Evolutionary conservation across 1,140 invertebrate genomes (phyloP), one percentile per base, ranked within the genome.

Genomic region (Scaptomyza pallida): DNA sequence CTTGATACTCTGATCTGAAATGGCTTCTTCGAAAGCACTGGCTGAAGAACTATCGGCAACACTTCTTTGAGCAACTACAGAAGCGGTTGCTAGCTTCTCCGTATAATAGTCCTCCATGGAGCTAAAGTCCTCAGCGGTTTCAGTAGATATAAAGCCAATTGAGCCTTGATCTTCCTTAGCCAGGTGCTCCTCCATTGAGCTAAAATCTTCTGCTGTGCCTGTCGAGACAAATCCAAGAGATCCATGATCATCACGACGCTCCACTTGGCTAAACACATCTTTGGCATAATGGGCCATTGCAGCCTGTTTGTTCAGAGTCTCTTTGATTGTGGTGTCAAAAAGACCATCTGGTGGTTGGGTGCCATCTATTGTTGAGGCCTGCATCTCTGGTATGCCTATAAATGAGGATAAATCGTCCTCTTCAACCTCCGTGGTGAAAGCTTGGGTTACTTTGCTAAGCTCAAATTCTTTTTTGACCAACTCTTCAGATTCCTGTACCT

Each of bases 391-490:
- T 63, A 81, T 91, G 15, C 89, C 78, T 77, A 88, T 88, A 19
- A 88, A 88, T 0, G 82, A 88, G 6, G 82, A 88, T 5, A 85
- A 50, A 59, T 89, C 77, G 0, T 89, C 82, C 6, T 6, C 55
- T 8, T 85, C 83, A 30, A 12, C 48, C 5, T 17, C 51, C 9
- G 52, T 43, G 3, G 47, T 5, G 10, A 78, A 50, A 3, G 48
- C 51, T 4, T 80, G 63, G 2, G 78, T 52, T 56, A 92, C 5
- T 21, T 92, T 73, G 86, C 94, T 94, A 45, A 95, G 94, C 75
- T 95, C 94, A 79, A 95, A 95, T 89, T 95, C 95, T 48, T 93
- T 94, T 72, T 94, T 94, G 0, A 93, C 94, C 9, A 93, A 93
- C 83, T 95, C 94, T 35, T 94, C 85, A 9, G 94, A 94, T 78